Base-by-base conservation (phyloP, 2,113 vertebrate species). In the Hydrochoerus hydrochaeris region DNA sequence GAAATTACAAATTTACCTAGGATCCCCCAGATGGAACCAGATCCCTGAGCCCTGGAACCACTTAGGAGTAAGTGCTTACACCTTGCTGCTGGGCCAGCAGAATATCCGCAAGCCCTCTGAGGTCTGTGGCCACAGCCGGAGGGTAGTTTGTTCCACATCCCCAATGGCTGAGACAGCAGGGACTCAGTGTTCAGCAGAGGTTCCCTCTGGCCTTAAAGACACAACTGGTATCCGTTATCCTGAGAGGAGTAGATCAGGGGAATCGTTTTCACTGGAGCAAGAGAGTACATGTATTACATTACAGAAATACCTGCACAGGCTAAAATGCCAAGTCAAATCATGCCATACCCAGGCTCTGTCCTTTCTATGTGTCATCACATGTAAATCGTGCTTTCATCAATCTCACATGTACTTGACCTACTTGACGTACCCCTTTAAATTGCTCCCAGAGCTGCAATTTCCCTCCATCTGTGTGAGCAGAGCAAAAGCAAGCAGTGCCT, bases 311-410 rank as follows among this genome's bases (percentile, higher is more conserved):
- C 52, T 69, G 77, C 75, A 54, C 77, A 85, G 60, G 77, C 82
- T 91, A 91, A 94, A 77, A 96, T 69, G 91, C 95, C 92, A 82
- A 71, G n/a, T 69, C 87, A 95, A 92, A 83, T 88, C 78, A 80
- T 7, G 52, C 4, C 0, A 3, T 3, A 44, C 65, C 57, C 41
- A 0, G 3, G 16, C n/a, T 94, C 46, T 67, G 49, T n/a, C 85
- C 32, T 95, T 88, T 83, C 30, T 85, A 28, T 73, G 60, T 97
- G 62, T 57, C 89, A 57, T 95, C 91, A 90, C 75, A 71, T 77
- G 82, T 60, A 88, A 97, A 83, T 94, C n/a, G 10, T 30, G 84
- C 67, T 62, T 90, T 81, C 58, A 85, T 88, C 95, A 81, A 78
- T 80, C 71, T 85, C 41, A n/a, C 35, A 7, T 73, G 60, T 54